phyloP scores from a whole-genome alignment of 2,113 vertebrate genomes.

The Hyperopisus bebe region DNA sequence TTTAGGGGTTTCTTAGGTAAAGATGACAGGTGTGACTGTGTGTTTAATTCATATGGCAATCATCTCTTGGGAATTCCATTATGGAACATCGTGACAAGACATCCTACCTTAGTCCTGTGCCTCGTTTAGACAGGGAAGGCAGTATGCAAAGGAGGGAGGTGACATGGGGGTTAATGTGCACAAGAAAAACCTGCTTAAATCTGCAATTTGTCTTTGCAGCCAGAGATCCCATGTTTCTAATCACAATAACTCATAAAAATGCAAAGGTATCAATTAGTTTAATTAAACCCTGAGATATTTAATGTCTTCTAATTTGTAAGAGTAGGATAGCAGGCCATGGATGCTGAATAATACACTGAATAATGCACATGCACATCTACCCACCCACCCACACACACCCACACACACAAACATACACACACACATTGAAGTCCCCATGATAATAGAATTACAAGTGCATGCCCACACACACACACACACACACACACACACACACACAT shows the following conservation, averaged over 20 bases:
- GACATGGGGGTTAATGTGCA: conserved; percentile 74
- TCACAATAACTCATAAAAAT: conserved; percentile 77
- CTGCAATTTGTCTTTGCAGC: conserved; percentile 65
- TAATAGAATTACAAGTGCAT: no score
- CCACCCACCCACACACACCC: no score
- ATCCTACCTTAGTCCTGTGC: conserved; percentile 44
- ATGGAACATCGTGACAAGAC: conserved; percentile 57
- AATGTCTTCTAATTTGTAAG: conserved; percentile 72
- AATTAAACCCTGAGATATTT: conserved; percentile 75
- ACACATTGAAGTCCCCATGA: no score
- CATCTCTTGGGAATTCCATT: conserved; percentile 46
- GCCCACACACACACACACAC: no score
- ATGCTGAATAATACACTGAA: conserved; percentile 14
- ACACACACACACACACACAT: not conserved
- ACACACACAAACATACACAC: no score
- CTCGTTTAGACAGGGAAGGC: conserved; percentile 50
- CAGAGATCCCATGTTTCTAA: conserved; percentile 71
- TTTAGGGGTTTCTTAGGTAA: conserved; percentile 44
- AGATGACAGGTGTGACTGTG: conserved; percentile 46
- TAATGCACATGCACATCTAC: not conserved
- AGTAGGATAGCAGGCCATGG: conserved; percentile 58
- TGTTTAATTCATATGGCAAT: conserved; percentile 53
- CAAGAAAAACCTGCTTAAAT: conserved; percentile 69
- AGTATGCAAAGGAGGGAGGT: conserved; percentile 61
- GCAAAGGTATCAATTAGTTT: conserved; percentile 85